Percentiles rank a stretch among this genome's conserved stretches.
These are phyloP conservation scores for Nomada fucata DNA, from an alignment of 2,888 invertebrate species.

Conservation along the genomic window DNA sequence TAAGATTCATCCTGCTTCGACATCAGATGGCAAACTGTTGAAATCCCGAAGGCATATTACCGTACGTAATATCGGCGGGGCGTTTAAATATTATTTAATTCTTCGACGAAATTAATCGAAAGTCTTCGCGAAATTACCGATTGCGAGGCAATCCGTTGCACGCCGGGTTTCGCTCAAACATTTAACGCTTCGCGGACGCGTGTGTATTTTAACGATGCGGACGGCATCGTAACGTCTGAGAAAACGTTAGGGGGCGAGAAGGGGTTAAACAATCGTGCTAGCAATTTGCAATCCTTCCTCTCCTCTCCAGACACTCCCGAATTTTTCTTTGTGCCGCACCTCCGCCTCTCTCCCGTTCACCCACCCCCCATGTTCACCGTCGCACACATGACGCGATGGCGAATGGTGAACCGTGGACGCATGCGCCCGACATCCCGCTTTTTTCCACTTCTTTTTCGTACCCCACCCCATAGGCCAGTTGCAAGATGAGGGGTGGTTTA, in stretches of 20 bases:
- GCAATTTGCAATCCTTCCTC: conserved; percentile 52
- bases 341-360: conserved; percentile 1
- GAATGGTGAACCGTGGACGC: conserved; percentile 69
- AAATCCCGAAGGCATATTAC: background rate
- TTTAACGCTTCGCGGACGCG: conserved; percentile 4
- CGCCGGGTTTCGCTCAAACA: background rate
- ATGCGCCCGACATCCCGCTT: conserved; percentile 67
- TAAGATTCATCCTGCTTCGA: too few species aligned
- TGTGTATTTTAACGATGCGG: conserved; percentile 1
- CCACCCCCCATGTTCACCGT: conserved; percentile 20
- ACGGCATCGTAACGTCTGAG: conserved; percentile 12
- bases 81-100: too few species aligned
- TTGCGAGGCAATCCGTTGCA: background rate
- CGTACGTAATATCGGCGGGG: too few species aligned
- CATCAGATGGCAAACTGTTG: background rate
- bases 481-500: conserved; percentile 75
- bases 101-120: too few species aligned
- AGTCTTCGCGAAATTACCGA: too few species aligned
- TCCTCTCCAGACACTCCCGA: conserved; percentile 62
- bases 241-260: conserved; percentile 19
- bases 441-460: conserved; percentile 64
- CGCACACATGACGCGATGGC: conserved; percentile 75
- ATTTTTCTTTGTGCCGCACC: conserved; percentile 68
- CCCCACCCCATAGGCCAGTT: conserved; percentile 59
- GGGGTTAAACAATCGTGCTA: conserved; percentile 63